Evolutionary conservation across 2,797 vertebrate genomes (phyloP).

Genomic region (Poeciliopsis presidionis): DNA sequence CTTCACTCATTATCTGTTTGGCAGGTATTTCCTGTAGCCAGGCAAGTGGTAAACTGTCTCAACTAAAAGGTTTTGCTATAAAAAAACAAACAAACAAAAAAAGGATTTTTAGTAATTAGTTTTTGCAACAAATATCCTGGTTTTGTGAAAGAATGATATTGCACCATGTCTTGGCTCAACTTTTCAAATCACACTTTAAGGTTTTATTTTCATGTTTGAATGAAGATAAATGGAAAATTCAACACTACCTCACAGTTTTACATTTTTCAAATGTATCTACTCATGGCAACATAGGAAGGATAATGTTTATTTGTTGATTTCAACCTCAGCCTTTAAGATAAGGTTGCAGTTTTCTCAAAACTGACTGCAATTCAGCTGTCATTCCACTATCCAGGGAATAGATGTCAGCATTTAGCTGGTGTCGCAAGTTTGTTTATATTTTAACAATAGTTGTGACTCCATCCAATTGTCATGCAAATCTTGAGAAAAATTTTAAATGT

Average conservation of each 20-base stretch:
- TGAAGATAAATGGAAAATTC: neutral
- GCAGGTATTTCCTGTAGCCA: neutral
- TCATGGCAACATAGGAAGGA: neutral
- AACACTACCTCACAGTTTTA: neutral
- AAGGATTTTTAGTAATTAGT: neutral
- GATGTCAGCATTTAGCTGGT: neutral
- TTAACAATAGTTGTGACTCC: neutral
- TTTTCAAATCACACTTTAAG: neutral
- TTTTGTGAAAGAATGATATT: neutral
- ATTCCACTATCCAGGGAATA: neutral
- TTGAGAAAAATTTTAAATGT: too few relatives aligned
- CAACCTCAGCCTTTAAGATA: neutral
- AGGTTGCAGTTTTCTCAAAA: neutral
- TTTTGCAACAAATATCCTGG: neutral
- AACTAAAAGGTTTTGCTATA: neutral
- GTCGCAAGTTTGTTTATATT: neutral
- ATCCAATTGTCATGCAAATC: too few relatives aligned
- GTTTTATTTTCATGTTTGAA: neutral
- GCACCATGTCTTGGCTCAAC: neutral
- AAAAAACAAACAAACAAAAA: neutral
- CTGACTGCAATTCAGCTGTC: neutral
- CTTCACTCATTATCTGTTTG: conserved; percentile 1
- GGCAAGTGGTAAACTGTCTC: neutral
- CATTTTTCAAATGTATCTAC: neutral
- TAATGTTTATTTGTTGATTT: neutral